Evolutionary conservation across 2,113 vertebrate genomes (phyloP).

Genomic region (Sturnira hondurensis): DNA sequence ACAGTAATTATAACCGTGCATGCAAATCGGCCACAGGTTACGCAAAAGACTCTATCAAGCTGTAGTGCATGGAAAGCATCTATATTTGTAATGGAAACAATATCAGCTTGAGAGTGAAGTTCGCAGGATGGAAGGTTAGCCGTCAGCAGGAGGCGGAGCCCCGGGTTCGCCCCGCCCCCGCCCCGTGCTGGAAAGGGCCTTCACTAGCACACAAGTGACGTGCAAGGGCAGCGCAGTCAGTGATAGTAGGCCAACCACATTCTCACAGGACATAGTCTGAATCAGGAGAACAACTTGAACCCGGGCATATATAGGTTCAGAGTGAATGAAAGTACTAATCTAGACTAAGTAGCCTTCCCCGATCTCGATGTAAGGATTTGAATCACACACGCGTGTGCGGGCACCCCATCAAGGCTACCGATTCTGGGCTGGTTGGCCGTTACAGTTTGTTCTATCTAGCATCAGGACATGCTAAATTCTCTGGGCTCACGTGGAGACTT

Average conservation of each 20-base stretch:
- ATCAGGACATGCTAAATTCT: background rate
- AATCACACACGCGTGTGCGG: background rate
- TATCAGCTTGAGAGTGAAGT: background rate
- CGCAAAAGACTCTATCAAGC: background rate
- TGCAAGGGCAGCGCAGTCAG: background rate
- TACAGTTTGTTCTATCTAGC: accelerated
- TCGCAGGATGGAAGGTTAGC: background rate
- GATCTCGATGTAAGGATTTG: no score
- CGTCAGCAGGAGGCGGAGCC: no score
- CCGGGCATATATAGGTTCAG: background rate
- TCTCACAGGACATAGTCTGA: background rate
- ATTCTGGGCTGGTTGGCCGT: background rate
- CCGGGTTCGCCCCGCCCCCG: no score
- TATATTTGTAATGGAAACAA: background rate
- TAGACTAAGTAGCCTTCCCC: background rate
- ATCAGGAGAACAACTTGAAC: background rate
- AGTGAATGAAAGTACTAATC: background rate
- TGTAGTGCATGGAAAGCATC: background rate
- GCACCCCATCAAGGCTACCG: background rate
- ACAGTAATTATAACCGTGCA: accelerated
- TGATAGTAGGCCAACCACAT: background rate
- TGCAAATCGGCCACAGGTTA: background rate
- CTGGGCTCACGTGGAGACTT: background rate
- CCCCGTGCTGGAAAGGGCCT: no score
- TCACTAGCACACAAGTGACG: no score